These are phyloP conservation scores for Petrocephalus microphthalmus DNA, from an alignment of 2,113 vertebrate species.

Conservation along the genomic window DNA sequence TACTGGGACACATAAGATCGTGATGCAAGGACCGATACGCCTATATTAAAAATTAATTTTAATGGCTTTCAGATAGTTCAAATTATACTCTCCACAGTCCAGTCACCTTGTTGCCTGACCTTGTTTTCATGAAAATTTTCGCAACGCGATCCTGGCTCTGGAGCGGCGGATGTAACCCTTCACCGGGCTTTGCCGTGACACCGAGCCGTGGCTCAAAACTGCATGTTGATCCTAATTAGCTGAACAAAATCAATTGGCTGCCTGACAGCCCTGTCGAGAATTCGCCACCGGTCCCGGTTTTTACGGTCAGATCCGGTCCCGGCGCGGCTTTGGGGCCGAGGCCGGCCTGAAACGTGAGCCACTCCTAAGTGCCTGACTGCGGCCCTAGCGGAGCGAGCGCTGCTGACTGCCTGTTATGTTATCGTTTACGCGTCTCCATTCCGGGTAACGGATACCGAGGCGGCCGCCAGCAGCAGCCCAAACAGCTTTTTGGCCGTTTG, in stretches of 20 bases:
- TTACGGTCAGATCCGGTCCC: not conserved
- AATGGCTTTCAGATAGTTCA: slow-evolving; percentile 2
- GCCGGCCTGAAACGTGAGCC: not conserved
- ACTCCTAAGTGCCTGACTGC: slow-evolving; percentile 14
- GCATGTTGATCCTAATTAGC: slow-evolving; percentile 16
- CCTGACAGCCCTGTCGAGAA: slow-evolving; percentile 7
- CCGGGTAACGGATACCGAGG: slow-evolving; percentile 8
- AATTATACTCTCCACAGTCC: not conserved
- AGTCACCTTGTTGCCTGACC: not conserved
- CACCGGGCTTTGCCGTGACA: not conserved
- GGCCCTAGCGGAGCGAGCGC: not conserved
- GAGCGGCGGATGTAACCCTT: not conserved
- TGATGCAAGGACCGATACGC: not conserved
- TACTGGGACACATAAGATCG: not conserved
- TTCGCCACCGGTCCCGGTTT: not conserved
- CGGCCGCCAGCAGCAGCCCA: not conserved
- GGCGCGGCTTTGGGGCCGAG: not conserved
- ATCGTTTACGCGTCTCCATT: slow-evolving; percentile 14
- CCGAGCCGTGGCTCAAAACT: not conserved
- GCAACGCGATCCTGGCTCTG: not conserved
- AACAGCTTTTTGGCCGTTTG: slow-evolving; percentile 5
- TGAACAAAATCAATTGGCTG: slow-evolving; percentile 15
- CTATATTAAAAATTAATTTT: slow-evolving; percentile 4
- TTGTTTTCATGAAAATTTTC: not conserved
- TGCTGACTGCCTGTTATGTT: slow-evolving; percentile 11